Base-by-base conservation (phyloP, 2,888 invertebrate genomes). In the Caprella mutica region DNA sequence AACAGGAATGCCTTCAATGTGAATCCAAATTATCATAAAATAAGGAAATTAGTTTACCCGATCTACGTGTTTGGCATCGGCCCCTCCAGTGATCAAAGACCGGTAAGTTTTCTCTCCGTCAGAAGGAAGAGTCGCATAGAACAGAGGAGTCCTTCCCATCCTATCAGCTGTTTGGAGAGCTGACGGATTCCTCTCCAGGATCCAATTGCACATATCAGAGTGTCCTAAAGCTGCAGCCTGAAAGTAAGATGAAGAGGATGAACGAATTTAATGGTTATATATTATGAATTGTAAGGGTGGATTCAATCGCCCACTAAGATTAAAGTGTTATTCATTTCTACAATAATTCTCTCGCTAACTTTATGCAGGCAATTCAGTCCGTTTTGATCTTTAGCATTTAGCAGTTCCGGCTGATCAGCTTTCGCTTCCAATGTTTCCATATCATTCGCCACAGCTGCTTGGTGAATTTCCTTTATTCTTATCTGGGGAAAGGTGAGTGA, bases 291-390 rank as follows among this genome's bases (percentile, higher is more conserved):
- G n/a, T 9, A 42, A 42, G 17, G 17, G 43, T 12, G 17, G 17
- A 33, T 33, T 33, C 33, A 33, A 9, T 40, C 21, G n/a, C 17
- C 17, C 5, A 40, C 17, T 6, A 40, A 9, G 14, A 17, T 5
- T 40, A 40, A n/a, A 21, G 17, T n/a, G 8, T 19, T 40, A 40
- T n/a, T 40, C 5, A 40, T 5, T 40, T n/a, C 21, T 6, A 40
- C 8, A 40, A n/a, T 17, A 40, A 17, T 35, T 33, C 27, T 54
- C 51, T 24, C 12, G 8, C 43, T 67, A 72, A 84, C 86, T 80
- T 91, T 89, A 70, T 91, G 91, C 69, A 90, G 76, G n/a, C 85
- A 82, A 60, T 85, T 87, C 68, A 91, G 78, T 24, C 89, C 89
- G 70, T 88, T 84, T 17, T 73, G 69, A 69, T 92, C 91, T 70